phyloP scores from a whole-genome alignment of 2,888 invertebrate genomes.

The Philereme vetulata region DNA sequence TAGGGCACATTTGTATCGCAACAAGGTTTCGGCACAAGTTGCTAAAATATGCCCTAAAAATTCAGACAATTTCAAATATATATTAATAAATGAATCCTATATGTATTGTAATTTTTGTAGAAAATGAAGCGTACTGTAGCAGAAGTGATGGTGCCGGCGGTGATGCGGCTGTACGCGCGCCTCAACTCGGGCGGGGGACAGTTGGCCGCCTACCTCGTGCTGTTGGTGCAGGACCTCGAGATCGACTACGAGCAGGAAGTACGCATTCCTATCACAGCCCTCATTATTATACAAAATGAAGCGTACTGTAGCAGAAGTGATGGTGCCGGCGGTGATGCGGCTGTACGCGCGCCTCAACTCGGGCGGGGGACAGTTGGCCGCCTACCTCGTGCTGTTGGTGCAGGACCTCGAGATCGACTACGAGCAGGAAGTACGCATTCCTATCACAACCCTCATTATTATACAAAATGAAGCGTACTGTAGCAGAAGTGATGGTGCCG shows the following conservation, averaged over 20 bases:
- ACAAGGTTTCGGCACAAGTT: too few species aligned
- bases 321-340: conserved; percentile 86
- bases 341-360: conserved; percentile 84
- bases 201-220: conserved; percentile 72
- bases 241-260: conserved; percentile 80
- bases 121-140: conserved; percentile 86
- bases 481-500: conserved; percentile 87
- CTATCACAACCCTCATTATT: too few species aligned
- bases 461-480: conserved; percentile 85
- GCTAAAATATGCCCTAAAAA: too few species aligned
- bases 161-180: conserved; percentile 85
- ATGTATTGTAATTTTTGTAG: conserved; percentile 44
- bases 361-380: conserved; percentile 66
- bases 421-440: conserved; percentile 68
- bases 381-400: conserved; percentile 76
- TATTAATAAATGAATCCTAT: too few species aligned
- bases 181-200: conserved; percentile 75
- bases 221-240: conserved; percentile 75
- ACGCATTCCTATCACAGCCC: neutral
- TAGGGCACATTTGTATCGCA: too few species aligned
- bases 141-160: conserved; percentile 86
- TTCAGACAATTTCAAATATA: too few species aligned
- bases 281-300: conserved; percentile 79
- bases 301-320: conserved; percentile 85
- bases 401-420: conserved; percentile 78